phyloP scores from a whole-genome alignment of 2,888 invertebrate genomes.

The Nezara viridula region DNA sequence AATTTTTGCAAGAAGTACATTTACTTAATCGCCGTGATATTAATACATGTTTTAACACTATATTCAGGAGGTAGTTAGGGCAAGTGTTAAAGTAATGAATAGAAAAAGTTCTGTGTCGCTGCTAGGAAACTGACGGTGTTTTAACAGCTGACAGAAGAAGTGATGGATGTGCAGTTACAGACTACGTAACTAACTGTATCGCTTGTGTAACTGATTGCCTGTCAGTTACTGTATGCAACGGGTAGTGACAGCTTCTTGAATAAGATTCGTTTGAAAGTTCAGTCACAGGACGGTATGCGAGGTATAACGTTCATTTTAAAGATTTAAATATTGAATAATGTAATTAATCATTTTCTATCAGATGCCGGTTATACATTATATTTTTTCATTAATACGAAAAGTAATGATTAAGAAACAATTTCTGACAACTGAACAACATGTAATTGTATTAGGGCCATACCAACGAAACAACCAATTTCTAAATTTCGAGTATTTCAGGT shows the following conservation, averaged over 20 bases:
- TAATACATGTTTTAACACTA: no score
- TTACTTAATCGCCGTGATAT: no score
- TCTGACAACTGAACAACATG: no score
- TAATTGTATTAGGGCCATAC: no score
- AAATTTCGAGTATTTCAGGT: no score
- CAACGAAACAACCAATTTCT: no score
- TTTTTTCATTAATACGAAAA: no score
- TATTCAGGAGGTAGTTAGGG: background rate
- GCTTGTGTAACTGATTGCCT: background rate
- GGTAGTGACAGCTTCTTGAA: background rate
- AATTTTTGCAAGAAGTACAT: no score
- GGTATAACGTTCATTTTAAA: background rate
- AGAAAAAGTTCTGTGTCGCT: background rate
- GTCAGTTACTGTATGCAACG: background rate
- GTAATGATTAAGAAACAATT: no score
- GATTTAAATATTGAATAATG: background rate
- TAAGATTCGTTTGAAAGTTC: slow-evolving; percentile 20
- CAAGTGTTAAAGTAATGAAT: background rate
- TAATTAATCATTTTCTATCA: background rate
- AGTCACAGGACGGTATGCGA: background rate
- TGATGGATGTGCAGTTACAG: background rate
- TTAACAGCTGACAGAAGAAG: background rate
- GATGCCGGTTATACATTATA: background rate
- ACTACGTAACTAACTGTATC: slow-evolving; percentile 34
- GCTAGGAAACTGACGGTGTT: background rate